Evolutionary conservation across 2,888 invertebrate genomes (phyloP).

Genomic region (Drosophila macrospina): DNA sequence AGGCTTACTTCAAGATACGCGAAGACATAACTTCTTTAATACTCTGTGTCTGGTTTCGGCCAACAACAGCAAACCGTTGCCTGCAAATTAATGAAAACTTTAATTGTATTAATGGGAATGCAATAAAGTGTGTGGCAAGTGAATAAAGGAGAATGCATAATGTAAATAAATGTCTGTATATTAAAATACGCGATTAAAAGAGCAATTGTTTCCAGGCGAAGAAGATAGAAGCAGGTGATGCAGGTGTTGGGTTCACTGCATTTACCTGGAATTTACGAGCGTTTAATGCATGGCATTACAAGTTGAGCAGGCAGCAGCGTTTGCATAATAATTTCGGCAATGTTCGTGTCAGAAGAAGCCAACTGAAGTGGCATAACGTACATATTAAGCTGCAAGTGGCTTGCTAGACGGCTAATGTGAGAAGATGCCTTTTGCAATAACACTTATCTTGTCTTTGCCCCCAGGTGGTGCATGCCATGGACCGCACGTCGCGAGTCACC

Average conservation of each 20-base stretch:
- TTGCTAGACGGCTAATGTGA: constrained; percentile 17
- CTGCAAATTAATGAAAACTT: neutral
- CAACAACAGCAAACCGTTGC: neutral
- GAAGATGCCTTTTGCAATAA: constrained; percentile 17
- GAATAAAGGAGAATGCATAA: neutral
- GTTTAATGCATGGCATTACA: constrained; percentile 71
- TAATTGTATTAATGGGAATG: neutral
- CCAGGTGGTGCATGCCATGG: constrained; percentile 85
- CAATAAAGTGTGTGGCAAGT: neutral
- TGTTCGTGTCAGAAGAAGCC: constrained; percentile 16
- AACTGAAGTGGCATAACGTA: constrained; percentile 57
- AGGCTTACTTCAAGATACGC: no score
- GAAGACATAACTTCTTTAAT: no score
- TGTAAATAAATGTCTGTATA: constrained; percentile 1
- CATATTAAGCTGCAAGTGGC: constrained; percentile 48
- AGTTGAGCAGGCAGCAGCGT: constrained; percentile 44
- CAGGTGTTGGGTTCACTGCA: constrained; percentile 30
- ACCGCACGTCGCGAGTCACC: constrained; percentile 84
- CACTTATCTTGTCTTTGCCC: neutral
- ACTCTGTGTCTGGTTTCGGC: neutral
- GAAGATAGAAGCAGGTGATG: neutral
- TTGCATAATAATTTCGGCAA: constrained; percentile 61
- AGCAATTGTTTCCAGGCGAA: neutral
- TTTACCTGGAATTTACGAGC: constrained; percentile 64
- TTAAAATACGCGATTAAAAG: neutral